Base-by-base conservation (phyloP, 2,888 invertebrate genomes). In the Erebia epiphron region DNA sequence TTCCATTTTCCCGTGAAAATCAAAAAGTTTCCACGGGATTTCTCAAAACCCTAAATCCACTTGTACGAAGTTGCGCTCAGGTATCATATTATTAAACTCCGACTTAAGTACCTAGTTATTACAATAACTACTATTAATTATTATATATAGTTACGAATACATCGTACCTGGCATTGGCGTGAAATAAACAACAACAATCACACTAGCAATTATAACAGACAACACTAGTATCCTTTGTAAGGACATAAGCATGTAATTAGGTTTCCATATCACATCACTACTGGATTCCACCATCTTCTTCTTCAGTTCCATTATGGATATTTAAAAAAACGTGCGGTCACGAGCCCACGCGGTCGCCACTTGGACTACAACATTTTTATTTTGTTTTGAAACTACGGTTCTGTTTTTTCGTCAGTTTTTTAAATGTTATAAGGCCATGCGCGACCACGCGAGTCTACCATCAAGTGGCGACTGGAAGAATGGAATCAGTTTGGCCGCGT, bases 121-220 rank as follows among this genome's bases (percentile, higher is more conserved):
- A n/a, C n/a, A n/a, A n/a, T n/a, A n/a, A n/a, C n/a, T n/a, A n/a
- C n/a, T n/a, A n/a, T n/a, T n/a, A n/a, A n/a, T n/a, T n/a, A n/a
- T n/a, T n/a, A n/a, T n/a, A n/a, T n/a, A n/a, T 35, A 35, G 35
- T 1, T 35, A 35, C 5, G 5, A 35, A 35, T 35, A 35, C 66
- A 43, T 26, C 75, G 72, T 89, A 96, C 96, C 96, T 92, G 96
- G 96, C 90, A 96, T 92, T 26, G 96, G 96, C 62, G 96, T 96
- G 73, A 96, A 94, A 84, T 96, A 95, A 76, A 96, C 95, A 75
- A 96, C 95, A 67, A 96, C 94, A 63, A 96, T 89, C 72, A 96
- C 96, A 79, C 95, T 95, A 21, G 94, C 94, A 67, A 95, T 89
- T 85, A 96, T 95, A 73, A 95, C 95, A 79, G 94, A 89, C 79